Evolutionary conservation across 2,113 vertebrate species (phyloP), one percentile per base, ranked within the genome.

Genomic region (Arizona elegans): DNA sequence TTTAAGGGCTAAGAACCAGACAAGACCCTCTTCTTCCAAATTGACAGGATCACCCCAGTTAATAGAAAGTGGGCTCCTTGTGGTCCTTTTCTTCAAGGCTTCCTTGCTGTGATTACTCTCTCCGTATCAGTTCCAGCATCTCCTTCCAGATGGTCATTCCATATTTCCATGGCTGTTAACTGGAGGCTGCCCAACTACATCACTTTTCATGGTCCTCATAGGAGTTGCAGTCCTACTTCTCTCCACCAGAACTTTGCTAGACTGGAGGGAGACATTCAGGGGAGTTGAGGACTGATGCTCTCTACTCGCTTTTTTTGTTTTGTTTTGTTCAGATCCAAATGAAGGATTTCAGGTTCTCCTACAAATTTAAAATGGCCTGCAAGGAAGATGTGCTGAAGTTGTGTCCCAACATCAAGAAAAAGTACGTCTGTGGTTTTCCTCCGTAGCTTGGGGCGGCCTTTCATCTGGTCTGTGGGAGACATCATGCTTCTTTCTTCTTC

Each of bases 341-440:
- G 98, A 99, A 99, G 97, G 99, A 99, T 95, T 99, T 99, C 94
- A 97, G 99, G 1, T 99, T 99, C 96, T 99, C 99, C 0, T 99
- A 99, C 95, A 99, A 99, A 96, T 99, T 99, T 94, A 99, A 99
- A 97, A 99, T 99, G 98, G 99, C 99, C 81, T 99, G 99, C 97
- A 99, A 99, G 96, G 99, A 99, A 93, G 99, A 99, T 23, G 99
- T 99, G 86, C 97, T 99, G 93, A 99, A 99, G 93, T 97, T 99
- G 88, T 99, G 99, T 94, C 99, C 99, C 21, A 99, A 99, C 96
- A 99, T 99, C 91, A 99, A 99, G 95, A 99, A 99, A 95, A 99
- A 99, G 99, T 99, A 98, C 54, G 98, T 98, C 23, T 15, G 12
- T 86, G 15, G 17, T 43, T 29, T 11, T 12, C 55, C 47, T 21